Percentiles rank a stretch among this genome's conserved stretches.
These are phyloP conservation scores for Rhodophaea formosa DNA, from an alignment of 2,888 invertebrate species.

Conservation along the genomic window DNA sequence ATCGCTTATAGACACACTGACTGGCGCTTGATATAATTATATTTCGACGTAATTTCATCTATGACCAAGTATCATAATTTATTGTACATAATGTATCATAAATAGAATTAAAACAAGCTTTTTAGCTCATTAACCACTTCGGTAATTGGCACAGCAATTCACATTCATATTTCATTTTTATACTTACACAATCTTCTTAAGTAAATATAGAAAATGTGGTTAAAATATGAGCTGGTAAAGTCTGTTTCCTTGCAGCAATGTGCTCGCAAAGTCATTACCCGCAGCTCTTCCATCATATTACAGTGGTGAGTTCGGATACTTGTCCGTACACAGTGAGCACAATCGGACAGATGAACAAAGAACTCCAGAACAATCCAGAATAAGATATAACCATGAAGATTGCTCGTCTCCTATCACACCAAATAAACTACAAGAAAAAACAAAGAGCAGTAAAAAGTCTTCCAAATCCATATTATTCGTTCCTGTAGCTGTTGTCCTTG, in stretches of 20 bases:
- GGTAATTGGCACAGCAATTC: neutral
- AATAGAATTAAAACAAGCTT: slow-evolving; percentile 1
- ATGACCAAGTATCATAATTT: neutral
- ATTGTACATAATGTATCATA: too few species aligned
- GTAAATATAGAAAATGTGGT: slow-evolving; percentile 20
- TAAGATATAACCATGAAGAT: neutral
- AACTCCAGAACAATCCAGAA: neutral
- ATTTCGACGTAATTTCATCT: neutral
- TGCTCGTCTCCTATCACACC: neutral
- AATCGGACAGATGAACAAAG: slow-evolving; percentile 8
- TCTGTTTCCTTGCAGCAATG: slow-evolving; percentile 62
- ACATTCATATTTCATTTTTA: slow-evolving; percentile 14
- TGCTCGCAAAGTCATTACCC: slow-evolving; percentile 65
- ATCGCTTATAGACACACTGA: neutral
- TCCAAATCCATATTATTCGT: slow-evolving; percentile 17
- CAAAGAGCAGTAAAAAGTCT: neutral
- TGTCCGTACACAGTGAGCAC: slow-evolving; percentile 25
- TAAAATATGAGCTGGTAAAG: slow-evolving; percentile 57
- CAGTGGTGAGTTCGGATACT: slow-evolving; percentile 48
- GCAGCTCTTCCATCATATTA: slow-evolving; percentile 56
- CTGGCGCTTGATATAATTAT: neutral
- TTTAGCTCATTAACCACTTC: slow-evolving; percentile 17
- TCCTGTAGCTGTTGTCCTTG: slow-evolving; percentile 20
- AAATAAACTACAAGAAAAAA: neutral
- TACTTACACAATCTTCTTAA: neutral